These are phyloP conservation scores for Petrocephalus schoutedeni DNA, from an alignment of 2,797 vertebrate species.

Conservation along the genomic window DNA sequence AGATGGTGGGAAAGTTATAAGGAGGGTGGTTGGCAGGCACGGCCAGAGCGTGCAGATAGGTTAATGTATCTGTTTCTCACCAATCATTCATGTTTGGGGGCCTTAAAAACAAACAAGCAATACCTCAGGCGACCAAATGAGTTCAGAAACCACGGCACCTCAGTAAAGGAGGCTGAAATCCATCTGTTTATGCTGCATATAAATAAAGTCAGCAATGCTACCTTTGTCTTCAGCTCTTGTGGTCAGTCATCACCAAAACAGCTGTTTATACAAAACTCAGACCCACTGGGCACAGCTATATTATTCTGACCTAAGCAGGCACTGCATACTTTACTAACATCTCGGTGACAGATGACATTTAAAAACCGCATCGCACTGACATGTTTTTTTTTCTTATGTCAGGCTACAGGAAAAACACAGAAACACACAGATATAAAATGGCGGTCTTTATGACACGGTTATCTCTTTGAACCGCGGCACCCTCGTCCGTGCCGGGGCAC, in stretches of 20 bases:
- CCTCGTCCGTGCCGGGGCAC: not conserved
- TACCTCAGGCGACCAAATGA: constrained; percentile 8
- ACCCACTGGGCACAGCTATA: not conserved
- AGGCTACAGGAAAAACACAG: not conserved
- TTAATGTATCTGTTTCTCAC: constrained; percentile 30
- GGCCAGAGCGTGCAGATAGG: constrained; percentile 19
- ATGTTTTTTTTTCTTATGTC: not conserved
- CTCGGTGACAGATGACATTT: not conserved
- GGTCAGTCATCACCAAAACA: constrained; percentile 13
- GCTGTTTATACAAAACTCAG: not conserved
- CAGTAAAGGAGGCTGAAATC: constrained; percentile 40
- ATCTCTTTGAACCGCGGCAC: not conserved
- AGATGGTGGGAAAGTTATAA: not conserved
- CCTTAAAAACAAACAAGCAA: constrained; percentile 24
- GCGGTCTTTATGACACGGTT: not conserved
- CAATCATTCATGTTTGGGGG: constrained; percentile 31
- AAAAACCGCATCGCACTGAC: not conserved
- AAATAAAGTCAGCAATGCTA: constrained; percentile 45
- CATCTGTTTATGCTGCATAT: constrained; percentile 47
- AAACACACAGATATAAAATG: not conserved
- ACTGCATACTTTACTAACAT: not conserved
- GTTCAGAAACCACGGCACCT: constrained; percentile 32
- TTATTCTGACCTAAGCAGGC: not conserved
- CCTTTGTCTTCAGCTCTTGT: constrained; percentile 13
- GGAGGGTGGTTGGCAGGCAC: constrained; percentile 18